Evolutionary conservation across 2,797 vertebrate species (phyloP), one percentile per base, ranked within the genome.

Genomic region (Thalassophryne amazonica): DNA sequence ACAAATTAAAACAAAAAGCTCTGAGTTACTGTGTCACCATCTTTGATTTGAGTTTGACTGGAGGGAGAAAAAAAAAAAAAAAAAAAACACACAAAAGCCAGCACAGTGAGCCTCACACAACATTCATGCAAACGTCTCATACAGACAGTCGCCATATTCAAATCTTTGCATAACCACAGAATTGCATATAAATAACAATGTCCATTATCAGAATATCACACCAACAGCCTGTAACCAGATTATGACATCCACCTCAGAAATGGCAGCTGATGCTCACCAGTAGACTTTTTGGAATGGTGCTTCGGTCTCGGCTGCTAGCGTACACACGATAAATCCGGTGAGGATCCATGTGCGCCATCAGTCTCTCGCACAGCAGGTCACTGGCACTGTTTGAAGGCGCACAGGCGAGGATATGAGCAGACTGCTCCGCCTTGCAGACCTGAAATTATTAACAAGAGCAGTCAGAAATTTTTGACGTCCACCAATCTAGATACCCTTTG

Each of bases 311-410:
- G 84, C 91, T 93, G 61, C 54, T 88, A 70, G 95, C 94, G 0
- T 94, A 88, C 36, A 99, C 36, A 13, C 95, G 91, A 78, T 91
- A 96, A 38, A 99, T 27, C 10, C 83, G 34, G 3, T 45, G 38
- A 12, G 65, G 62, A 7, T 91, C 78, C 1, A 93, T 58, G 64
- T 94, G 83, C 1, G 51, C 40, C 58, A 89, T 60, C 40, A 99
- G 78, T n/a, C 85, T 88, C 77, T 94, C 89, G 63, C 94, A 96
- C 33, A 99, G 89, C 38, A 97, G 87, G 78, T 99, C 95, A 2
- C 92, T 72, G 0, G 95, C 95, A 0, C 92, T 95, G 86, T 97
- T 98, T 49, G 94, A 95, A 0, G 95, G 94, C 0, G 95, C 93
- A 2, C 94, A 97, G 41, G 93, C 93, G 50, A 99, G 84, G 68